Evolutionary conservation across 2,113 vertebrate genomes (phyloP), one percentile per base, ranked within the genome.

Genomic region (Calidris pugnax): DNA sequence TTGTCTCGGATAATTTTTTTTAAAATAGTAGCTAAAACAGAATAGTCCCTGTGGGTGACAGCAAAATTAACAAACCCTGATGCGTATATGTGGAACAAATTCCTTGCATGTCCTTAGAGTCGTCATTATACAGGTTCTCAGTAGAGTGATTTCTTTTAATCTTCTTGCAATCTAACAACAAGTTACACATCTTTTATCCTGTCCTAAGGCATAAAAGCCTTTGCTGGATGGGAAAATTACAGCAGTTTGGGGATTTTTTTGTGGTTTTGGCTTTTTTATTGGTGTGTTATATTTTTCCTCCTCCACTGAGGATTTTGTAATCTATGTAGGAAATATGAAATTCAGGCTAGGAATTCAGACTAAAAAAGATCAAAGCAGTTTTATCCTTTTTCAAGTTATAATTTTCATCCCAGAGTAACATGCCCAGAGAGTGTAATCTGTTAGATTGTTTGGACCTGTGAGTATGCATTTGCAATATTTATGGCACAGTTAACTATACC

Each of bases 21-120:
- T 75, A 4, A 23, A 89, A 72, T 81, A 78, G 14, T 45, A 87
- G 6, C 43, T 93, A 71, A 89, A 93, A 89, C 16, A 85, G 81
- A 87, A 81, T 75, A 87, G 57, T 87, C 93, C 81, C 94, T 64
- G 45, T 94, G 81, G 94, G 50, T 69, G 57, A 89, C 48, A 93
- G 77, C 39, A 95, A 91, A 95, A 96, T 96, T 96, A 95, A 94
- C 71, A 94, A 89, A 91, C 87, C 56, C 57, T 89, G 85, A 62
- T 95, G 78, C 10, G 0, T 91, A 89, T 43, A 94, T 79, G 89
- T 85, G 81, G 87, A 95, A 97, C 89, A 96, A 96, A 96, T 96
- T 96, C 53, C 33, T 89, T 39, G 33, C 8, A 4, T 85, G 71
- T 89, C 89, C 93, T 96, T 85, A 73, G 89, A 96, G 78, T 73